These are phyloP conservation scores for Athene cunicularia DNA, from an alignment of 2,113 vertebrate genomes.

Conservation along the genomic window DNA sequence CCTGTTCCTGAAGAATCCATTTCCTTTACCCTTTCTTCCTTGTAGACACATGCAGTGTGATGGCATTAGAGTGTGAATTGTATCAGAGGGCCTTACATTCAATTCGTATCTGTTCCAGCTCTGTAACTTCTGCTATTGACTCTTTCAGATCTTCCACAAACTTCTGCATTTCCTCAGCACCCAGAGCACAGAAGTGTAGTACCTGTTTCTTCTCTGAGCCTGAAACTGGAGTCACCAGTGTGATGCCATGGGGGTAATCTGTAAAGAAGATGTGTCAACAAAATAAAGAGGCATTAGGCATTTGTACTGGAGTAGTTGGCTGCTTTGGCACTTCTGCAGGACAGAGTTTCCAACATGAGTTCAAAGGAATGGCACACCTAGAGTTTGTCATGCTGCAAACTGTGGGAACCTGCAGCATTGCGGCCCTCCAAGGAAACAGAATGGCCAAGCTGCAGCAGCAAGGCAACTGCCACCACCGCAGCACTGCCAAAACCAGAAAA, in stretches of 20 bases:
- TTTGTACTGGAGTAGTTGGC: not conserved
- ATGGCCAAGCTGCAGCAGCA: not conserved
- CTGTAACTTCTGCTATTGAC: constrained; percentile 95
- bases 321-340: not conserved
- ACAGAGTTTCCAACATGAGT: not conserved
- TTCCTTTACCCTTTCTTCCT: not conserved
- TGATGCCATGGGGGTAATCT: constrained; percentile 98
- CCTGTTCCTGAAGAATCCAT: not conserved
- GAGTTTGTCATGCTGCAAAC: not conserved
- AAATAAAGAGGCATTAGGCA: not conserved
- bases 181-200: constrained; percentile 94
- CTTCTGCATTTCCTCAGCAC: constrained; percentile 94
- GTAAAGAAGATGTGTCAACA: constrained; percentile 27
- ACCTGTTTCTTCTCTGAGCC: constrained; percentile 97
- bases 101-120: constrained; percentile 98
- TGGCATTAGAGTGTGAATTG: not conserved
- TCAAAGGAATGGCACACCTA: not conserved
- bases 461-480: not conserved
- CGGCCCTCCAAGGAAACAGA: not conserved
- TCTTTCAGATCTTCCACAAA: constrained; percentile 97
- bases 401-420: not conserved
- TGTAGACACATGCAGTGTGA: not conserved
- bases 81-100: constrained; percentile 85
- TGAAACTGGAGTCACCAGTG: constrained; percentile 91
- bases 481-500: not conserved